These are phyloP conservation scores for Xiphophorus maculatus DNA, from an alignment of 2,113 vertebrate genomes.

Conservation along the genomic window DNA sequence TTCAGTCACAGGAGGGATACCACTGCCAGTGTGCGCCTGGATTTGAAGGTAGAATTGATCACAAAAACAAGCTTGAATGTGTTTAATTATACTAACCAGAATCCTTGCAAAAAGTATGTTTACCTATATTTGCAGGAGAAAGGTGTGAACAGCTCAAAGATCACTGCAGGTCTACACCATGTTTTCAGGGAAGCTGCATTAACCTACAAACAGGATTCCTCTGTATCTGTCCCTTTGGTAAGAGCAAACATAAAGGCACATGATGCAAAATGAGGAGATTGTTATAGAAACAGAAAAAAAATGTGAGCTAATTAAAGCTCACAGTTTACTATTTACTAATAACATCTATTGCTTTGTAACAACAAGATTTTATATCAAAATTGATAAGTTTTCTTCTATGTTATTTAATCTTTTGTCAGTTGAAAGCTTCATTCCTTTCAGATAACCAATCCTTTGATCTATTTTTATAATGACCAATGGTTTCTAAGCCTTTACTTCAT, in stretches of 20 bases:
- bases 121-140: slow-evolving; percentile 57
- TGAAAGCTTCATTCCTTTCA: no score
- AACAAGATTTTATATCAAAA: no score
- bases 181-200: slow-evolving; percentile 72
- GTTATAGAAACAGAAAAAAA: neutral
- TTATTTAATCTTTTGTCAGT: no score
- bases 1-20: slow-evolving; percentile 62
- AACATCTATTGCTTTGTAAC: no score
- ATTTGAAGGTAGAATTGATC: slow-evolving; percentile 73
- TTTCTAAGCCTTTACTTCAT: no score
- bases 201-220: slow-evolving; percentile 72
- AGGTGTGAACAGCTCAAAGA: slow-evolving; percentile 70
- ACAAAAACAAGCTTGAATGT: neutral
- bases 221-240: slow-evolving; percentile 81
- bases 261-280: neutral
- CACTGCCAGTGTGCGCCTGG: slow-evolving; percentile 74
- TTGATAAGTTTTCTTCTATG: no score
- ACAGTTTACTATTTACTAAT: no score
- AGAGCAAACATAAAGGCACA: slow-evolving; percentile 35
- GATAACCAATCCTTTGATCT: no score
- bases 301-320: neutral
- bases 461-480: no score
- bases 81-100: neutral
- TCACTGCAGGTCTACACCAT: slow-evolving; percentile 75
- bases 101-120: neutral